Percentiles rank a stretch among this genome's conserved stretches.
These are phyloP conservation scores for Pachypeltis micranthus DNA, from an alignment of 1,140 invertebrate species.

Conservation along the genomic window DNA sequence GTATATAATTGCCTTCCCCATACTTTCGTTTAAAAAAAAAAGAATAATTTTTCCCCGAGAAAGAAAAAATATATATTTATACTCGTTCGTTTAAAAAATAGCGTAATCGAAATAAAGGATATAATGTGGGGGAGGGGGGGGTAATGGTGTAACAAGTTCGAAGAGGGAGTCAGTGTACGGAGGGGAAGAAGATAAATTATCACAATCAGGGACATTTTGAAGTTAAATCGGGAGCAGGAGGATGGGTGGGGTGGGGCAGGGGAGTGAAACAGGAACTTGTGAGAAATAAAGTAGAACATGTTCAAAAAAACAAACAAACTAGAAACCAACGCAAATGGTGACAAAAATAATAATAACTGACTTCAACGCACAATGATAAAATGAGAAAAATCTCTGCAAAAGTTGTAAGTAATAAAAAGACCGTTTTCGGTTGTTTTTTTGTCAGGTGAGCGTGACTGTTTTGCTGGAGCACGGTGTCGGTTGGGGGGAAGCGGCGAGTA, in stretches of 20 bases:
- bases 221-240: constrained; percentile 14
- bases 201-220: constrained; percentile 15
- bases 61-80: too few relatives aligned
- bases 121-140: too few relatives aligned
- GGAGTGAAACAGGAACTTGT: constrained; percentile 4
- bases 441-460: background rate
- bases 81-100: too few relatives aligned
- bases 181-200: constrained; percentile 12
- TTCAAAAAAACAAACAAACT: background rate
- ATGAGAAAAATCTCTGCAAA: background rate
- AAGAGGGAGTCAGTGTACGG: constrained; percentile 14
- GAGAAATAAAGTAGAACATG: background rate
- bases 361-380: background rate
- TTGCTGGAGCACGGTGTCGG: background rate
- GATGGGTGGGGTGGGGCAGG: background rate
- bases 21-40: constrained; percentile 8
- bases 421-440: constrained; percentile 13
- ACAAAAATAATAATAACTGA: background rate
- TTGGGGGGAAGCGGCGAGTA: background rate
- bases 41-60: constrained; percentile 6
- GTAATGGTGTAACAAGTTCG: background rate
- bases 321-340: background rate
- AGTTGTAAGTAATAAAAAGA: background rate
- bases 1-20: constrained; percentile 46
- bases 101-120: too few relatives aligned